Evolutionary conservation across 2,113 vertebrate genomes (phyloP).

Genomic region (Festucalex cinctus): DNA sequence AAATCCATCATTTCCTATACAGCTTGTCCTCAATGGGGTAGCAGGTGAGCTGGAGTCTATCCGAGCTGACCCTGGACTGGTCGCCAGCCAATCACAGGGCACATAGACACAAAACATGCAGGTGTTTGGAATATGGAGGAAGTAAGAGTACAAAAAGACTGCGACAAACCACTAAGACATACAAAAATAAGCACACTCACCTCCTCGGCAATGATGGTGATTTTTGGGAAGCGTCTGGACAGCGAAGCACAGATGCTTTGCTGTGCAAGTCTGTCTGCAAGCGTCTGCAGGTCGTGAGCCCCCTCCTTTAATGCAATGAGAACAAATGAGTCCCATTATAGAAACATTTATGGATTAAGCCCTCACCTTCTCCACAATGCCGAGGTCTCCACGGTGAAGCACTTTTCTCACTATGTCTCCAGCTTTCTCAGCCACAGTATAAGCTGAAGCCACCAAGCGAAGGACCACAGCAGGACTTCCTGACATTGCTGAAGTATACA

Average conservation of each 20-base stretch:
- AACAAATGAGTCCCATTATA: neutral
- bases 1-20: neutral
- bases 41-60: no score
- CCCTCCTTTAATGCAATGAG: constrained; percentile 72
- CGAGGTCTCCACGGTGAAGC: constrained; percentile 86
- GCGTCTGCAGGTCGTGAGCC: constrained; percentile 89
- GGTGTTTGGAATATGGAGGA: neutral
- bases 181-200: constrained; percentile 59
- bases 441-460: constrained; percentile 85
- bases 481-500: constrained; percentile 74
- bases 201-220: constrained; percentile 97
- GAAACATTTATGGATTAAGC: neutral
- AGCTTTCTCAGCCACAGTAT: constrained; percentile 84
- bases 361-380: constrained; percentile 88
- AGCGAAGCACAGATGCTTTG: constrained; percentile 92
- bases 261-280: constrained; percentile 90
- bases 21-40: no score
- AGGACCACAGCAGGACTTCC: constrained; percentile 79
- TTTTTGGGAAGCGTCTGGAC: constrained; percentile 82
- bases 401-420: constrained; percentile 83
- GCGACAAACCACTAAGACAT: no score
- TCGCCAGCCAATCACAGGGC: neutral
- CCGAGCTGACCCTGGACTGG: no score
- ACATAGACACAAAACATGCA: neutral
- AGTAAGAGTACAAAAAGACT: no score